These are phyloP conservation scores for Zapornia atra DNA, from an alignment of 2,113 vertebrate genomes.

Conservation along the genomic window DNA sequence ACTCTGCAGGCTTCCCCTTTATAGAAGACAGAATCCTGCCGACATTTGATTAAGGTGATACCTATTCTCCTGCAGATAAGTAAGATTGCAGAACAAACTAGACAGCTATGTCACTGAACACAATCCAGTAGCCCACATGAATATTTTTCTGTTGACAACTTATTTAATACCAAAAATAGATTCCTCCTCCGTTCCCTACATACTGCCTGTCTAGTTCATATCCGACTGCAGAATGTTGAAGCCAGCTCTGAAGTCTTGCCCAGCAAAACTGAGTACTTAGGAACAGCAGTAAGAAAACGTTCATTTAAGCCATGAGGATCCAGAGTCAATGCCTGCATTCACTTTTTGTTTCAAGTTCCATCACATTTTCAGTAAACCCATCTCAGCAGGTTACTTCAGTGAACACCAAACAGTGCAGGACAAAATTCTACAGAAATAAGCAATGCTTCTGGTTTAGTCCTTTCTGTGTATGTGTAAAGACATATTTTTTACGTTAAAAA, in stretches of 20 bases:
- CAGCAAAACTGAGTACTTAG: background rate
- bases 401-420: background rate
- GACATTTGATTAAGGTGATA: background rate
- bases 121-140: background rate
- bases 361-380: background rate
- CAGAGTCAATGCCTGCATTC: background rate
- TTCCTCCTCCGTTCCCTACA: background rate
- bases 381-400: background rate
- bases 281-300: background rate
- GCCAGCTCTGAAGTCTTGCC: background rate
- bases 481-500: background rate
- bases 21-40: background rate
- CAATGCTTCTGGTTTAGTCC: background rate
- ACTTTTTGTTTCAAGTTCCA: background rate
- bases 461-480: background rate
- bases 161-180: slow-evolving; percentile 14
- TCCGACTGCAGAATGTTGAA: background rate
- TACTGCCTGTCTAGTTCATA: background rate
- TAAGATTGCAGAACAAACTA: background rate
- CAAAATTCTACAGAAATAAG: background rate
- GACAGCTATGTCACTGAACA: background rate
- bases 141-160: background rate
- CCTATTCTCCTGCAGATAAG: background rate
- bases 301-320: background rate
- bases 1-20: background rate